Evolutionary conservation across 2,113 vertebrate genomes (phyloP).

Genomic region (Pelecanus crispus): DNA sequence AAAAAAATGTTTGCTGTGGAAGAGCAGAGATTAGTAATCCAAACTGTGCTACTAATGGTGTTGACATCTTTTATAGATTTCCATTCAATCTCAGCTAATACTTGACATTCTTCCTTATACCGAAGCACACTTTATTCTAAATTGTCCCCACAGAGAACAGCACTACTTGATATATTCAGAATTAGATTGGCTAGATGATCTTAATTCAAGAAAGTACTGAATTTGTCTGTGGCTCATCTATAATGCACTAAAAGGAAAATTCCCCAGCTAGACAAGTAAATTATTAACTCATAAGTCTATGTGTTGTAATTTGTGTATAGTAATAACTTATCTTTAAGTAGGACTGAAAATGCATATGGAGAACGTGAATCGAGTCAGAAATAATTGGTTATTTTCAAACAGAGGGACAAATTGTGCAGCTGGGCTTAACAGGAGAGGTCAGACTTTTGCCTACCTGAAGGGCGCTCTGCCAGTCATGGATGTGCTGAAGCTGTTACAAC

Average conservation of each 20-base stretch:
- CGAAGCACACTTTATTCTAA: slow-evolving; percentile 2
- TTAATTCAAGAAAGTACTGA: slow-evolving; percentile 57
- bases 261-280: slow-evolving; percentile 51
- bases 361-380: background rate
- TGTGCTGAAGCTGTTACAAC: background rate
- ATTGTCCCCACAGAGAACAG: slow-evolving; percentile 45
- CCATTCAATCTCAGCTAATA: background rate
- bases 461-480: background rate
- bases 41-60: background rate
- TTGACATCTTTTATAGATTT: slow-evolving; percentile 42
- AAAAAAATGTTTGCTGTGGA: background rate
- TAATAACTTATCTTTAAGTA: slow-evolving; percentile 46
- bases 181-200: slow-evolving; percentile 52
- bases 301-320: slow-evolving; percentile 42
- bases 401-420: background rate
- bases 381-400: background rate
- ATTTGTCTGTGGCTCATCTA: slow-evolving; percentile 51
- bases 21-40: slow-evolving; percentile 25
- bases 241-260: slow-evolving; percentile 58
- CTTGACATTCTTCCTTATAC: slow-evolving; percentile 36
- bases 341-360: background rate
- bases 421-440: background rate
- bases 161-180: slow-evolving; percentile 43
- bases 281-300: slow-evolving; percentile 58
- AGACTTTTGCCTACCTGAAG: background rate